phyloP scores from a whole-genome alignment of 2,113 vertebrate species.

The Poicephalus meyeri region DNA sequence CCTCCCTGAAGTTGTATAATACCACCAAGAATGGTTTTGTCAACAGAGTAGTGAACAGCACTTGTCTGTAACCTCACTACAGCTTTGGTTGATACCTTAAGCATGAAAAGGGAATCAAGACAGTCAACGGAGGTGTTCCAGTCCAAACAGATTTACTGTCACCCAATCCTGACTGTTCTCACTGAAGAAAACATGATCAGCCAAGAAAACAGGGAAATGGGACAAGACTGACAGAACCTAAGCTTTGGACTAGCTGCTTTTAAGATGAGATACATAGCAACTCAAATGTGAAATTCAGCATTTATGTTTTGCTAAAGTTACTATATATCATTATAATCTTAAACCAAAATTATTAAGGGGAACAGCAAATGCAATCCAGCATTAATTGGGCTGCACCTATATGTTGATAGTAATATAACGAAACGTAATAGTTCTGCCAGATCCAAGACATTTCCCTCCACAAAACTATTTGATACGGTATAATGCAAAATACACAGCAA shows the following conservation, averaged over 20 bases:
- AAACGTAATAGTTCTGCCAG: background rate
- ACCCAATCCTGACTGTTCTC: background rate
- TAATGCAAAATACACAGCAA: background rate
- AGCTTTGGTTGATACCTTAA: background rate
- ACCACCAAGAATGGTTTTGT: background rate
- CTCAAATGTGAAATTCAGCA: background rate
- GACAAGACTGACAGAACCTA: background rate
- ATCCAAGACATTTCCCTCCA: background rate
- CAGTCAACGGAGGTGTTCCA: background rate
- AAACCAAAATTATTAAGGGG: background rate
- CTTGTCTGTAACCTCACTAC: background rate
- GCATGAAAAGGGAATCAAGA: background rate
- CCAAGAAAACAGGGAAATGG: background rate
- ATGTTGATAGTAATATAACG: background rate
- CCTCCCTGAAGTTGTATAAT: background rate
- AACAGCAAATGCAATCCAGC: background rate
- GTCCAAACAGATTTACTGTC: background rate
- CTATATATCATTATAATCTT: background rate
- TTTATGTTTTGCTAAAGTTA: background rate
- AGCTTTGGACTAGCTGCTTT: background rate
- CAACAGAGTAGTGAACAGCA: background rate
- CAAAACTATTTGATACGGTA: background rate
- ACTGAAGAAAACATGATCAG: background rate
- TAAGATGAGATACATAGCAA: background rate
- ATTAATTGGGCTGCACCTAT: background rate